Conservation (phyloP, 2,888 invertebrate species). For the Phortica magna region DNA sequence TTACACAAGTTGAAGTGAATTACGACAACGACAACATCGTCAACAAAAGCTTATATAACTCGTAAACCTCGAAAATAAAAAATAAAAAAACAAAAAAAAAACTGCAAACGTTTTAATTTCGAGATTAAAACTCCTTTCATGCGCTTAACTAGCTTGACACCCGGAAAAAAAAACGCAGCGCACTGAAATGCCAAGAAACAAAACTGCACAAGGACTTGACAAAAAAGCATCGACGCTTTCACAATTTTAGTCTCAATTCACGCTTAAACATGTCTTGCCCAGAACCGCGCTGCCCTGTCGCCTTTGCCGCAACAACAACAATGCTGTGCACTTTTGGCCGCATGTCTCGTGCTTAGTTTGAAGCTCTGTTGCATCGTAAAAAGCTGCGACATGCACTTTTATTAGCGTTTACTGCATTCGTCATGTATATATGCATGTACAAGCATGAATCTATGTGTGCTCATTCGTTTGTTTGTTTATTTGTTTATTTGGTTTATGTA, state of each 20-base stretch:
- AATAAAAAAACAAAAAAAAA: conserved; percentile 38
- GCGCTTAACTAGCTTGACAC: conserved; percentile 69
- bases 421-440: conserved; percentile 37
- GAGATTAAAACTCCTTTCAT: conserved; percentile 72
- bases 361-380: conserved; percentile 52
- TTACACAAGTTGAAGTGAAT: conserved; percentile 67
- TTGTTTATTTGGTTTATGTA: neutral
- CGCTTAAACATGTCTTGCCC: neutral
- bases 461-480: no score
- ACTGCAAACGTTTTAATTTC: conserved; percentile 74
- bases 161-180: conserved; percentile 38
- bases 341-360: conserved; percentile 35
- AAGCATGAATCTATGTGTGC: conserved; percentile 3
- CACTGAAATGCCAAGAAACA: conserved; percentile 45
- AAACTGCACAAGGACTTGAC: conserved; percentile 37
- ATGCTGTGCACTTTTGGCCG: conserved; percentile 52
- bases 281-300: neutral
- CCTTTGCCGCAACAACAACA: neutral
- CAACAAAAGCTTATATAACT: conserved; percentile 53
- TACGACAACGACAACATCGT: conserved; percentile 52
- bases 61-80: conserved; percentile 58
- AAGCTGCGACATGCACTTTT: conserved; percentile 71
- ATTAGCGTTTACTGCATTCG: conserved; percentile 68
- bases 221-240: conserved; percentile 45
- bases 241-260: conserved; percentile 10